Evolutionary conservation across 2,113 vertebrate species (phyloP).

Genomic region (Rhineura floridana): DNA sequence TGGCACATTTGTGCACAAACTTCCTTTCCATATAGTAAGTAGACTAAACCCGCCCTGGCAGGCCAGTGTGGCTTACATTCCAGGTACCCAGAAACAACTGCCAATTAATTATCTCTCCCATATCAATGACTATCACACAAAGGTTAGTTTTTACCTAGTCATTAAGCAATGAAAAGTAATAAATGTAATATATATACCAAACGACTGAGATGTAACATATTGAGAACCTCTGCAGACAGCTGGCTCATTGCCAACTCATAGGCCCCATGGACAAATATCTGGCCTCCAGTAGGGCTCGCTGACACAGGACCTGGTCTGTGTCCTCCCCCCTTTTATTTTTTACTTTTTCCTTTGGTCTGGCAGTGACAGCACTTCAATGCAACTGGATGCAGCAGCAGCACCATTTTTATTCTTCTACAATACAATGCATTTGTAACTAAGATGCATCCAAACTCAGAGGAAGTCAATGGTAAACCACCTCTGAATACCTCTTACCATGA

Average conservation of each 20-base stretch:
- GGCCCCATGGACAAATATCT: not conserved
- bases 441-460: too few relatives aligned
- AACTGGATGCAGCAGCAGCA: too few relatives aligned
- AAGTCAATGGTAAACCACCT: too few relatives aligned
- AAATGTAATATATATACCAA: not conserved
- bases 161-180: not conserved
- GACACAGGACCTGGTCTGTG: not conserved
- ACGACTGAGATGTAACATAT: not conserved
- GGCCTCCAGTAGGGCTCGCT: not conserved
- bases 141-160: not conserved
- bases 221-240: not conserved
- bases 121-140: not conserved
- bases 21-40: not conserved
- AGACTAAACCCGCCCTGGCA: too few relatives aligned
- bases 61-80: too few relatives aligned
- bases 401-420: not conserved
- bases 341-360: too few relatives aligned
- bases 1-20: not conserved
- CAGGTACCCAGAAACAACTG: not conserved
- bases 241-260: too few relatives aligned
- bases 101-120: not conserved
- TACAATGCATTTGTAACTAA: too few relatives aligned
- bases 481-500: too few relatives aligned
- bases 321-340: too few relatives aligned
- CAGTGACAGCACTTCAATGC: too few relatives aligned